These are phyloP conservation scores for Peromyscus leucopus DNA, from an alignment of 2,113 vertebrate species.

Conservation along the genomic window DNA sequence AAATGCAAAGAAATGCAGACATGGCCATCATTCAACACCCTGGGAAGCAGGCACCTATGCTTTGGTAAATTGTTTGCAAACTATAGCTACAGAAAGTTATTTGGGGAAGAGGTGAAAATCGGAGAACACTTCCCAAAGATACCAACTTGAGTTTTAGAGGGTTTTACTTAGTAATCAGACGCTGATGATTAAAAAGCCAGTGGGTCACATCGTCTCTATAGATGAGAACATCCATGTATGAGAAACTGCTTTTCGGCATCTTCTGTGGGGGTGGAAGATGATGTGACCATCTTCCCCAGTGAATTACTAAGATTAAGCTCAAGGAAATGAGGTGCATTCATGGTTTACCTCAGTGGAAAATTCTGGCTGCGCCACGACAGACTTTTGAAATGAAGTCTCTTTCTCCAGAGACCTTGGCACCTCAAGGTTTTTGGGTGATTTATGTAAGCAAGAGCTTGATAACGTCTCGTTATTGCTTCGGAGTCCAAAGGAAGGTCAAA, in stretches of 20 bases:
- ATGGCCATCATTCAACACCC: background rate
- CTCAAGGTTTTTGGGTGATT: background rate
- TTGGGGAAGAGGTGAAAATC: background rate
- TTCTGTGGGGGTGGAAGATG: background rate
- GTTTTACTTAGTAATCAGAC: background rate
- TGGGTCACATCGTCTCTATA: rapidly evolving
- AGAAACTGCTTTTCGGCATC: background rate
- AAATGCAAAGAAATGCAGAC: slow-evolving; percentile 7
- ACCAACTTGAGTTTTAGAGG: background rate
- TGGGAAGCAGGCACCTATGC: background rate
- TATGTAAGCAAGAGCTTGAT: background rate
- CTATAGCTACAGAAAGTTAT: background rate
- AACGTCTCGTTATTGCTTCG: background rate
- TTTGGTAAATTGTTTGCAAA: background rate
- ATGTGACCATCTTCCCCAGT: background rate
- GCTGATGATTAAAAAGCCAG: background rate
- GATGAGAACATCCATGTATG: rapidly evolving
- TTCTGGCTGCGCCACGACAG: background rate
- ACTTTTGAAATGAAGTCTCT: background rate
- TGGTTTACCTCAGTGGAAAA: background rate
- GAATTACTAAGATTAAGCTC: background rate
- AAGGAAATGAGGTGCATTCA: background rate
- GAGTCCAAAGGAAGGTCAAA: slow-evolving; percentile 7
- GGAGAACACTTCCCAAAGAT: background rate
- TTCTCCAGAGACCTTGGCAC: background rate